These are phyloP conservation scores for Martes martes DNA, from an alignment of 2,113 vertebrate species.

Conservation along the genomic window DNA sequence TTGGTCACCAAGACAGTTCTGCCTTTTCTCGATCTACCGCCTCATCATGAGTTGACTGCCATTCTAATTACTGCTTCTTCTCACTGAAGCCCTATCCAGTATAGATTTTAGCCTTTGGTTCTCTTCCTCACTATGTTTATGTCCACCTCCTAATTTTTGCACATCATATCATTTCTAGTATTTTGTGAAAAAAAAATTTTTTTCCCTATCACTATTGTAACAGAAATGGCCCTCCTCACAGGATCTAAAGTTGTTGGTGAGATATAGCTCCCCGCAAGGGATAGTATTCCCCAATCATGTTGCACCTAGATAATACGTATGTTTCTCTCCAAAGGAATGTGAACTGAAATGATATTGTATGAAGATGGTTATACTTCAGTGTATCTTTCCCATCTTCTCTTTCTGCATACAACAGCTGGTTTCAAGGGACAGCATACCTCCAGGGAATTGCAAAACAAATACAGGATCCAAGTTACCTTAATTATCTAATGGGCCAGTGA, in stretches of 20 bases:
- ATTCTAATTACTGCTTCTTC: not conserved
- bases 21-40: accelerated
- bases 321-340: not conserved
- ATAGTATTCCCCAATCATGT: not conserved
- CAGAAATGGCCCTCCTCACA: not conserved
- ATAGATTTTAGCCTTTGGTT: not conserved
- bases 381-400: not conserved
- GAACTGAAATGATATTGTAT: not conserved
- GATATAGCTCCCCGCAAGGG: not conserved
- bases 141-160: not conserved
- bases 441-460: not conserved
- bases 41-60: not conserved
- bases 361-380: not conserved
- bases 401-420: not conserved
- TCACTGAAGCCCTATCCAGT: not conserved
- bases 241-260: not conserved
- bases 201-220: not conserved
- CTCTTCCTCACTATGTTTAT: not conserved
- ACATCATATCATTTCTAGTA: not conserved
- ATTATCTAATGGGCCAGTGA: not conserved
- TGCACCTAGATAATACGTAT: not conserved
- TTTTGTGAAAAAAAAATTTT: not conserved
- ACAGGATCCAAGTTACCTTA: not conserved
- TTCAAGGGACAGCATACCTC: not conserved
- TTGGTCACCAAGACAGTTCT: not conserved